phyloP scores from a whole-genome alignment of 2,797 vertebrate genomes.

The Prunella strophiata region DNA sequence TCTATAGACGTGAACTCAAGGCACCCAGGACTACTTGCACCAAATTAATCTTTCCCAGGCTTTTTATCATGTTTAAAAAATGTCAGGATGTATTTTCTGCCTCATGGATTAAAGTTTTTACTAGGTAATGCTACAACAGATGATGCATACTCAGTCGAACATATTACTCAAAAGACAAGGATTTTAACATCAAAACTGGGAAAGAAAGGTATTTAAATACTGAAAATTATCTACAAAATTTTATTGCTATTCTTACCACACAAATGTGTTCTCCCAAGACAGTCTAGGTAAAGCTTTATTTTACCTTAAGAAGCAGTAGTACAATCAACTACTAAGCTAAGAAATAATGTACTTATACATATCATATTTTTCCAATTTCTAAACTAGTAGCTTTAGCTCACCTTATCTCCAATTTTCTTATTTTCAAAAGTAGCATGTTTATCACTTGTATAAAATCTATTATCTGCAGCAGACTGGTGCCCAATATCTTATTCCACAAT shows the following conservation, averaged over 20 bases:
- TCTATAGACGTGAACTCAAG: background rate
- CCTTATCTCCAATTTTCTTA: background rate
- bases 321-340: slow-evolving; percentile 17
- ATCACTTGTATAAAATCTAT: slow-evolving; percentile 7
- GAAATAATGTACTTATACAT: background rate
- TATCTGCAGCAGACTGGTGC: background rate
- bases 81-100: background rate
- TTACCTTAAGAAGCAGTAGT: slow-evolving; percentile 17
- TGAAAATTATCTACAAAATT: background rate
- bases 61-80: slow-evolving; percentile 22
- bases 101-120: slow-evolving; percentile 18
- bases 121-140: slow-evolving; percentile 3
- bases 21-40: background rate
- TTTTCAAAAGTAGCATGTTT: slow-evolving; percentile 4
- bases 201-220: slow-evolving; percentile 20
- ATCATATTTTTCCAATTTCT: background rate
- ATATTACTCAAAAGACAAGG: background rate
- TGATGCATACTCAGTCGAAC: slow-evolving; percentile 7
- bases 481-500: background rate
- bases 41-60: background rate
- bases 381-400: slow-evolving; percentile 16
- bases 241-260: background rate
- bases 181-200: slow-evolving; percentile 2
- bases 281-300: slow-evolving; percentile 2
- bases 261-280: background rate